A percentile compares a stretch with the other conserved stretches of the same genome.
phyloP scores from a whole-genome alignment of 1,140 invertebrate genomes.

The Trachelipus rathkii region DNA sequence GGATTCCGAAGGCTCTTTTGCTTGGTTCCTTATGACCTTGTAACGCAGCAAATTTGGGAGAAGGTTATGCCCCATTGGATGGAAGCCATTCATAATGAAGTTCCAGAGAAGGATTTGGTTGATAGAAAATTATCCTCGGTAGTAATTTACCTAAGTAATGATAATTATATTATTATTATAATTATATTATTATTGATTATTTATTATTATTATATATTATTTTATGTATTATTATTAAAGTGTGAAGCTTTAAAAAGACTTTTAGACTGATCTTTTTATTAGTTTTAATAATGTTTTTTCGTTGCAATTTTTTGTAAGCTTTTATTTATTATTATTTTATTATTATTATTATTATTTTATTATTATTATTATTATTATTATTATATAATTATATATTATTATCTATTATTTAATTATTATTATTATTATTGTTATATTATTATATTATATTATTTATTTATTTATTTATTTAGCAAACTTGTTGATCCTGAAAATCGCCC shows the following conservation, averaged over 20 bases:
- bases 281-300: no score
- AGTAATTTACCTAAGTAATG: no score
- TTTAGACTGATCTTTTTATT: no score
- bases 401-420: no score
- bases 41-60: constrained; percentile 93
- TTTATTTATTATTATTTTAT: not conserved
- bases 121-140: constrained; percentile 87
- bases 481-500: constrained; percentile 93
- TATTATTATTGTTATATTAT: no score
- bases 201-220: no score
- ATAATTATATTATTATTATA: constrained; percentile 14
- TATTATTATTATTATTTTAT: constrained; percentile 19
- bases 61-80: constrained; percentile 98
- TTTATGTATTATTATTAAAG: no score
- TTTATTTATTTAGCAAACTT: constrained; percentile 80
- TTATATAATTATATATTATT: no score
- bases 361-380: constrained; percentile 45
- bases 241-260: no score
- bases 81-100: constrained; percentile 92
- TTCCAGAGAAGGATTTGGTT: constrained; percentile 82
- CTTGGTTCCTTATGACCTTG: constrained; percentile 94
- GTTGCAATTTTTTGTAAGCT: no score
- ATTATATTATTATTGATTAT: no score
- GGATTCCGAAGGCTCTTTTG: constrained; percentile 87
- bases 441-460: no score